These are phyloP conservation scores for Emmelina monodactyla DNA, from an alignment of 2,888 invertebrate species.

Conservation along the genomic window DNA sequence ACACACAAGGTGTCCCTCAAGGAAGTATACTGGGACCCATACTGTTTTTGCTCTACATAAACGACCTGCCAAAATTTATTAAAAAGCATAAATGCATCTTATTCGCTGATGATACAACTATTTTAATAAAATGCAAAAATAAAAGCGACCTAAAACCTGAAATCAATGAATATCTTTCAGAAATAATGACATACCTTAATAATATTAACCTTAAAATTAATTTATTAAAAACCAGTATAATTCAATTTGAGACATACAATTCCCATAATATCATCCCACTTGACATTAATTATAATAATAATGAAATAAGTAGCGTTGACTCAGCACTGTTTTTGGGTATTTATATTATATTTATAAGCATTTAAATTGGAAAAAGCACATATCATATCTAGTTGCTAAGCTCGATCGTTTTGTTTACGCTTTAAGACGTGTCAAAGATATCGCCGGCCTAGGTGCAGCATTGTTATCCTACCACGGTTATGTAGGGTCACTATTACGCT, in stretches of 20 bases:
- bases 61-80: neutral
- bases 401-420: neutral
- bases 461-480: neutral
- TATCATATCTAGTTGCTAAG: neutral
- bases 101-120: neutral
- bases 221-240: neutral
- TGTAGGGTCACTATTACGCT: neutral
- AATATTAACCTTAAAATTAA: neutral
- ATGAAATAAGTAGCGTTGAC: neutral
- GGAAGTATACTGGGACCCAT: neutral
- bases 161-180: neutral
- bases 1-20: neutral
- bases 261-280: neutral
- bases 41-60: conserved; percentile 1
- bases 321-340: neutral
- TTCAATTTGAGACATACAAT: neutral
- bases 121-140: neutral
- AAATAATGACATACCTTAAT: neutral
- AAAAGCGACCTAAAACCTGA: neutral
- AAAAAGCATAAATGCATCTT: neutral
- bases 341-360: neutral
- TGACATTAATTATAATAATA: neutral
- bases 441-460: neutral
- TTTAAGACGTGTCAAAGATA: neutral
- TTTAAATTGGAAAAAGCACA: neutral